Percentiles rank a stretch among this genome's conserved stretches.
Evolutionary conservation across 2,797 vertebrate genomes (phyloP).

Genomic region (Melanotaenia boesemani): DNA sequence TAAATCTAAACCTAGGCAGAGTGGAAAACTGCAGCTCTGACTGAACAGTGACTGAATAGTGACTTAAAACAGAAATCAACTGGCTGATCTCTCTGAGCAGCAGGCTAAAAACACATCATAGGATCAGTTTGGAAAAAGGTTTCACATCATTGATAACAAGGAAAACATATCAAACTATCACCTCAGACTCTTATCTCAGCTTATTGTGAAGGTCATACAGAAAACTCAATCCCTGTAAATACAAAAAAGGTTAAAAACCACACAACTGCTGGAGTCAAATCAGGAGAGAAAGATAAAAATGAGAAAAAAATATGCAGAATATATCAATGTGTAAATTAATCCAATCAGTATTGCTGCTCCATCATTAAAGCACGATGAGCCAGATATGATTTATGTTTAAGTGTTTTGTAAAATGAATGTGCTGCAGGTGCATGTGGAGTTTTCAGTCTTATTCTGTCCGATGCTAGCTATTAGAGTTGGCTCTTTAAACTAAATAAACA

Average conservation of each 20-base stretch:
- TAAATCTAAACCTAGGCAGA: slow-evolving; percentile 17
- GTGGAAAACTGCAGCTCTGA: slow-evolving; percentile 2
- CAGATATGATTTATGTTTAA: too few species aligned
- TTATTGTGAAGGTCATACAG: too few species aligned
- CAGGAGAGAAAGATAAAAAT: not conserved
- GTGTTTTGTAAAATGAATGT: too few species aligned
- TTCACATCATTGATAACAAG: not conserved
- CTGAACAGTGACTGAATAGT: not conserved
- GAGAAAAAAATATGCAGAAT: not conserved
- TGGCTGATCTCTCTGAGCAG: not conserved
- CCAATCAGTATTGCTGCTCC: too few species aligned
- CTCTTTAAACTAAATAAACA: not conserved
- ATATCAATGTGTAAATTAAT: too few species aligned
- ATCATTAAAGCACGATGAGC: too few species aligned
- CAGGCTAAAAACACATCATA: not conserved
- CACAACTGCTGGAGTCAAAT: not conserved
- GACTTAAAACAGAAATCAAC: not conserved
- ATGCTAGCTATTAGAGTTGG: not conserved
- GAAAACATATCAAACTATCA: not conserved
- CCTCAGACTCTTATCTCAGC: too few species aligned
- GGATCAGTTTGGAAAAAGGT: not conserved
- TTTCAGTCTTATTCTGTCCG: not conserved
- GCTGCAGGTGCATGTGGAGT: too few species aligned
- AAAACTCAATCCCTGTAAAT: not conserved
- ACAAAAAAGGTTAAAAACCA: not conserved